These are phyloP conservation scores for Heteromurus nitidus DNA, from an alignment of 2,888 invertebrate genomes.

Conservation along the genomic window DNA sequence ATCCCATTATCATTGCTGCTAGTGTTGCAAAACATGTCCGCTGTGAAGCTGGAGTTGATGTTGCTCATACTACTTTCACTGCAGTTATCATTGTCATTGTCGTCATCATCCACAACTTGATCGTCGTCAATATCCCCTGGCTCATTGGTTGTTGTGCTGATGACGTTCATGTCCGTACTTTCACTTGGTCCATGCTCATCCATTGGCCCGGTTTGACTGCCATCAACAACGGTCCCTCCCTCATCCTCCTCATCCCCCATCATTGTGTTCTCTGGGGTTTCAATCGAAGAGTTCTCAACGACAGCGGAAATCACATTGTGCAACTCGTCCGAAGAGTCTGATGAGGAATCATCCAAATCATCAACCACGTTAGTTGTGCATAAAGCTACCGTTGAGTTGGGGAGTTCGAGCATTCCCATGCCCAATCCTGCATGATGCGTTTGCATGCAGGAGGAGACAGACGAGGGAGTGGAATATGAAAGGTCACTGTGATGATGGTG, in stretches of 20 bases:
- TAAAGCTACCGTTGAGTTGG: conserved; percentile 49
- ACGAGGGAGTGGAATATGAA: conserved; percentile 17
- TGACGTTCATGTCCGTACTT: conserved; percentile 61
- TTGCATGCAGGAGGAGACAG: conserved; percentile 44
- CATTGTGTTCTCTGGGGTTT: conserved; percentile 59
- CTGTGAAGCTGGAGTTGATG: conserved; percentile 61
- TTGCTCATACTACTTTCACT: conserved; percentile 66
- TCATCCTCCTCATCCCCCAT: conserved; percentile 58
- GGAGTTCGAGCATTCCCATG: conserved; percentile 55
- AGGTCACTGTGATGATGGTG: conserved; percentile 22
- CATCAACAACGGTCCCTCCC: conserved; percentile 4
- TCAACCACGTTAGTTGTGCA: conserved; percentile 49
- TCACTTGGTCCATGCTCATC: conserved; percentile 26
- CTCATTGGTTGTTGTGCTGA: conserved; percentile 68
- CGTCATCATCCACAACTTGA: conserved; percentile 34
- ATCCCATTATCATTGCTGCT: conserved; percentile 18
- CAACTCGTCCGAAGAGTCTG: conserved; percentile 43
- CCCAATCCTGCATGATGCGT: conserved; percentile 17
- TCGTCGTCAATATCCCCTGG: conserved; percentile 30
- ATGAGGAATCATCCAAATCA: conserved; percentile 46
- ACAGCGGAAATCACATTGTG: conserved; percentile 60
- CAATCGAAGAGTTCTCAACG: conserved; percentile 53
- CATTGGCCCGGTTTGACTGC: too few species aligned
- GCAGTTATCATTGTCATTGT: conserved; percentile 58
- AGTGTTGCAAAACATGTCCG: conserved; percentile 56